Base-by-base conservation (phyloP, 2,113 vertebrate genomes). In the Apodemus sylvaticus region DNA sequence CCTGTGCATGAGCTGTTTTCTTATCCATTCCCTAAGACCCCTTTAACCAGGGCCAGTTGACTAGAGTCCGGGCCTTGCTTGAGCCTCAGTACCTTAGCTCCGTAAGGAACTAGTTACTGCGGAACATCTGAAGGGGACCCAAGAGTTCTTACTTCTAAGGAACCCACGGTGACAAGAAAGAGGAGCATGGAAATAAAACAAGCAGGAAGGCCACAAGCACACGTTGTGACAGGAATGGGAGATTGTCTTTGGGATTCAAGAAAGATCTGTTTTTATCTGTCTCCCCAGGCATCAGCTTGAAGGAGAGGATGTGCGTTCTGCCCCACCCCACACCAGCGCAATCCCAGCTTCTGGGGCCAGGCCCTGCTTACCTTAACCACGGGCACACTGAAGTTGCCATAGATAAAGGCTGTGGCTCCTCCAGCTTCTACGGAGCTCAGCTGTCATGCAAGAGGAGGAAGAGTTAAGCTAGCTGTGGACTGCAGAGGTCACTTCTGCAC, bases 351-450 rank as follows among this genome's bases (percentile, higher is more conserved):
- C 36, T 39, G 58, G 87, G 89, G 22, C 4, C 45, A 55, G 82
- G 74, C 29, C 8, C 86, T 26, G 58, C 98, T 99, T 98, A 99
- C 99, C 99, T 99, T 98, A 51, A 99, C 97, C 51, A 99, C 99
- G 0, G 99, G 99, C 86, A 99, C 97, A 0, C 99, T 99, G 97
- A 99, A 98, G 98, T 99, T 99, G 92, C 98, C 99, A 0, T 99
- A 98, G 98, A 99, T 99, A 97, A 99, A 99, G 68, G 99, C 99
- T 0, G 99, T 99, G 60, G 99, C 99, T 82, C 99, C 99, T 20
- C 99, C 99, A 0, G 99, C 99, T 89, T 99, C 99, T 71, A 99
- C 99, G 0, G 99, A 96, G 36, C 99, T 99, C 98, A 99, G 99
- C 99, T 99, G 89, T 70, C 97, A 96, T 24, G 92, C 16, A 51